phyloP scores from a whole-genome alignment of 2,113 vertebrate species.

The Tauraco erythrolophus region DNA sequence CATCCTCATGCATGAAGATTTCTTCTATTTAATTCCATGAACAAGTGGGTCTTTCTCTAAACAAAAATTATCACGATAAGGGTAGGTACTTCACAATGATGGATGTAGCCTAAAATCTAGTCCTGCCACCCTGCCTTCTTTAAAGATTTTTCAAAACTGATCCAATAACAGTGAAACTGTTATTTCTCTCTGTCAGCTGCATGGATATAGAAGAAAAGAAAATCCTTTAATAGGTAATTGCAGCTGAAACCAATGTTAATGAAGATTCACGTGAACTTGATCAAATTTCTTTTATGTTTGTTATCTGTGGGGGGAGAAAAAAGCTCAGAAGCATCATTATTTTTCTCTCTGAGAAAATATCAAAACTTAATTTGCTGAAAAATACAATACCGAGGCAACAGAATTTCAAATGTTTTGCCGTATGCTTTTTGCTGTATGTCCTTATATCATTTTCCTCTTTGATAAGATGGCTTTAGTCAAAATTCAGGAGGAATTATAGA shows the following conservation, averaged over 20 bases:
- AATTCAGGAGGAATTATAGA: not conserved
- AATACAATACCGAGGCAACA: accelerated
- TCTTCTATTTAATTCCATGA: not conserved
- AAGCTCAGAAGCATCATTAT: not conserved
- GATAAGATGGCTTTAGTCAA: not conserved
- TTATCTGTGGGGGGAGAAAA: not conserved
- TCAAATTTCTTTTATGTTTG: not conserved
- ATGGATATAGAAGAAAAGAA: not conserved
- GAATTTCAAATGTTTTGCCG: not conserved
- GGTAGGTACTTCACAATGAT: not conserved
- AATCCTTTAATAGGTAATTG: not conserved
- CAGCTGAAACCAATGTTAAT: not conserved
- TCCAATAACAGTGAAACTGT: not conserved
- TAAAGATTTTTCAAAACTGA: not conserved
- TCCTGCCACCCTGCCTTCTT: not conserved
- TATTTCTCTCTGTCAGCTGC: not conserved
- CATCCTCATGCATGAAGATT: not conserved
- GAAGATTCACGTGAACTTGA: not conserved
- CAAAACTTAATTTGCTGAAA: not conserved
- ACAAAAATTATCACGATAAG: not conserved
- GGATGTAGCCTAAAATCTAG: not conserved
- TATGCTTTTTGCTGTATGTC: not conserved
- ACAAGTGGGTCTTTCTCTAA: not conserved
- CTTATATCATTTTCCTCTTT: not conserved
- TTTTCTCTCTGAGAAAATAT: not conserved